Base-by-base conservation (phyloP, 2,113 vertebrate genomes). In the Amphiprion ocellaris region DNA sequence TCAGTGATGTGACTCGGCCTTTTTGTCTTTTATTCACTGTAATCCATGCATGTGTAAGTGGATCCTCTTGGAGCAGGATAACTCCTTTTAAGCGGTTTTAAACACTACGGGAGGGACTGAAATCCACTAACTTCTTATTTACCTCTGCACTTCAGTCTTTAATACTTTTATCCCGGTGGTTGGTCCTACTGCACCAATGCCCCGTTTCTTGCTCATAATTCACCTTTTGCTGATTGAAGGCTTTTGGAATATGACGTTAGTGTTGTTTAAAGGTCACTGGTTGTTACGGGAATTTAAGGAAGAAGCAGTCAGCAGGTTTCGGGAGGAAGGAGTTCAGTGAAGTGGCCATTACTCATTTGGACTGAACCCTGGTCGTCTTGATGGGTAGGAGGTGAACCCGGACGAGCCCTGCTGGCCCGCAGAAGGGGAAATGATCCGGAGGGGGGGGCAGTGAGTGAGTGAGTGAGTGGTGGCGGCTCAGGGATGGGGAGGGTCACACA, bases 401-500 rank as follows among this genome's bases (percentile, higher is more conserved):
- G 71, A 37, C 50, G 60, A 75, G 77, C 63, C 77, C 69, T 41
- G 82, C 58, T 59, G 85, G 87, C 82, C 83, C 7, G 50, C 52
- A 62, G 79, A 79, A 82, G 79, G 89, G 76, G 37, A 87, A 89
- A 82, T 65, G 82, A 82, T 92, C 88, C 7, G 4, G 63, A 50
- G 54, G 24, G 28, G 39, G 61, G 77, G 52, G 68, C 23, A 64
- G 41, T 59, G 84, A 74, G 87, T 78, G 81, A 74, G 87, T 78
- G 81, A 88, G 84, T 87, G 72, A 62, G 84, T 85, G 83, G 79
- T 28, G 74, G 86, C 59, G 69, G 89, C 72, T 89, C 79, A 59
- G 70, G 66, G 91, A 91, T 87, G 90, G 90, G 89, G 89, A 89
- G 82, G 93, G 93, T 91, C 92, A 87, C 91, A 93, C 94, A 95